Base-by-base conservation (phyloP, 2,113 vertebrate genomes). In the Carassius gibelio region DNA sequence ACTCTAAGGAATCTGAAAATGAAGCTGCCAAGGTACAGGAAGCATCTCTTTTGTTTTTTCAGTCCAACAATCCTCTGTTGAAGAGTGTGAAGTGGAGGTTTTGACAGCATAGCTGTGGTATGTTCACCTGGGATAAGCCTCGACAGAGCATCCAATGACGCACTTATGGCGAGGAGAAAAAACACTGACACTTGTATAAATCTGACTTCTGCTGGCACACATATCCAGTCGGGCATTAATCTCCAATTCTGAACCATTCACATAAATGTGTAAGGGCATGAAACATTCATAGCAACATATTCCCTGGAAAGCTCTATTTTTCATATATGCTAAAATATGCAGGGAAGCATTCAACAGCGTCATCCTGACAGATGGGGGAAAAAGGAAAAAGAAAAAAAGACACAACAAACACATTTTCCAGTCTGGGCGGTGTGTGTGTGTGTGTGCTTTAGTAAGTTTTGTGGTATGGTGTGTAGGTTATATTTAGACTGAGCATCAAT, bases 401-500 rank as follows among this genome's bases (percentile, higher is more conserved):
- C 52, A 30, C 14, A 50, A 83, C 75, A 81, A 83, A 80, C 38
- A 26, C 78, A 26, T 88, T 88, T 90, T 90, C 89, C 86, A 88
- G 59, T 48, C 38, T 75, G 81, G 83, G 64, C 19, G 77, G 84
- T 42, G 34, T 48, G 57, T 64, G 80, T 81, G 52, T 77, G 76
- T 75, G 8, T 45, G 45, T 45, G 87, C 69, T 75, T 87, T 84
- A 72, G 14, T 84, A 66, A 83, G 75, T 85, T 86, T 76, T 84
- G 81, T n/a, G 66, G 26, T 75, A 79, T 50, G 80, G 50, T 85
- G 87, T 86, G 84, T 84, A 84, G 72, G 87, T 85, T 92, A 89
- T 89, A 89, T 90, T 88, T 89, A 92, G 87, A 88, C 59, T 62
- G 75, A 71, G 76, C 87, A 68, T 85, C 85, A 80, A 80, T 88